phyloP scores from a whole-genome alignment of 2,888 invertebrate genomes.

The Schizaphis graminum region DNA sequence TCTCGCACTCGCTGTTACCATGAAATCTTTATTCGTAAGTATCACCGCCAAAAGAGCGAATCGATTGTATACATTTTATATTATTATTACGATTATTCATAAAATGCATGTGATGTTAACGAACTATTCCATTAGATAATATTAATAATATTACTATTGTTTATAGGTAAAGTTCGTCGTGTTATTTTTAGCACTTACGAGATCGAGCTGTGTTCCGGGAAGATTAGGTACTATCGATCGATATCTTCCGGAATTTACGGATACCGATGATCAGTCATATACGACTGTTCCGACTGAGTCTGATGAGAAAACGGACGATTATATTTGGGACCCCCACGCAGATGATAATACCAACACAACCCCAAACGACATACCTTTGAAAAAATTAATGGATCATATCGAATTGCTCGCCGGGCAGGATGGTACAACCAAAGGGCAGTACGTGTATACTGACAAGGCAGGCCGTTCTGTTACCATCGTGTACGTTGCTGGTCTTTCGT shows the following conservation, averaged over 20 bases:
- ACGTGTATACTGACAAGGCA: background rate
- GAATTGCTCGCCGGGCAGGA: background rate
- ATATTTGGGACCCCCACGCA: background rate
- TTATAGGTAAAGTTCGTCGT: background rate
- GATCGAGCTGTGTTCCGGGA: conserved; percentile 11
- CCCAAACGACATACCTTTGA: background rate
- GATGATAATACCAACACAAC: background rate
- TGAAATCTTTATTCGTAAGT: conserved; percentile 24
- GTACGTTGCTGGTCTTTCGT: background rate
- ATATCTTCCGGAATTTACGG: background rate
- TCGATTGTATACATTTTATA: background rate
- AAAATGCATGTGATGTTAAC: background rate
- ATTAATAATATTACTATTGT: background rate
- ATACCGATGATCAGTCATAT: background rate
- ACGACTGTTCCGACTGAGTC: background rate
- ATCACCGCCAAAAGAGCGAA: background rate
- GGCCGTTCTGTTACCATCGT: background rate
- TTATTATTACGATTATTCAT: background rate
- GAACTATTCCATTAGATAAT: background rate
- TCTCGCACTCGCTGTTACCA: background rate
- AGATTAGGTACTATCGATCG: background rate
- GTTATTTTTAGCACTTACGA: background rate
- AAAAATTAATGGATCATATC: background rate
- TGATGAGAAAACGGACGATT: background rate
- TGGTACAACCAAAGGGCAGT: background rate